Conservation (phyloP, 2,113 vertebrate species). For the Myrmophylax atrothorax region DNA sequence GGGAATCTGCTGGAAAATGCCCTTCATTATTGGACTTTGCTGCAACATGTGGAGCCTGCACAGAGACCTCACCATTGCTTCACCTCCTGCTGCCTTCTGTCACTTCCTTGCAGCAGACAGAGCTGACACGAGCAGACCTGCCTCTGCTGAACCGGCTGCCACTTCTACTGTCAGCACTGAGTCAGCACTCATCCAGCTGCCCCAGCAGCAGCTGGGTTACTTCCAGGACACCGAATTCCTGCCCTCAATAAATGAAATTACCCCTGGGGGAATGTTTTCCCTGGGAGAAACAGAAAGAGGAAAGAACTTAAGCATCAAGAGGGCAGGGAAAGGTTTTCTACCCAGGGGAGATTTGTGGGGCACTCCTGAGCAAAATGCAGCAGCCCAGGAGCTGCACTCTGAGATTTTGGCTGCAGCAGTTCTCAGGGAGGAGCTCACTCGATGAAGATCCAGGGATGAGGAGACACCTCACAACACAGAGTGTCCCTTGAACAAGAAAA, state of each 20-base stretch:
- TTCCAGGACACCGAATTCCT: not conserved
- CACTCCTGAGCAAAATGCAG: not conserved
- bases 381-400: not conserved
- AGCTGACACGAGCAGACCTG: not conserved
- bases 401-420: not conserved
- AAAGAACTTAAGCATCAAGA: not conserved
- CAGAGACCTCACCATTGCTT: not conserved
- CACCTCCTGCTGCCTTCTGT: not conserved
- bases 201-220: not conserved
- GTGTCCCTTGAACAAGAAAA: not conserved
- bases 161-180: not conserved
- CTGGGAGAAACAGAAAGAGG: not conserved
- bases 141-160: not conserved
- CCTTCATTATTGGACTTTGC: not conserved
- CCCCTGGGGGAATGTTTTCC: not conserved
- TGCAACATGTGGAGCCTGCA: not conserved
- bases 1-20: not conserved
- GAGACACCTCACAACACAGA: not conserved
- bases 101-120: not conserved
- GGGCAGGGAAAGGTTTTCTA: not conserved
- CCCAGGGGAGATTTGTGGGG: not conserved
- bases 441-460: not conserved
- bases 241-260: not conserved
- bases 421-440: not conserved
- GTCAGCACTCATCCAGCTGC: not conserved